Evolutionary conservation across 2,888 invertebrate species (phyloP).

Genomic region (Oxyteleia sp.): DNA sequence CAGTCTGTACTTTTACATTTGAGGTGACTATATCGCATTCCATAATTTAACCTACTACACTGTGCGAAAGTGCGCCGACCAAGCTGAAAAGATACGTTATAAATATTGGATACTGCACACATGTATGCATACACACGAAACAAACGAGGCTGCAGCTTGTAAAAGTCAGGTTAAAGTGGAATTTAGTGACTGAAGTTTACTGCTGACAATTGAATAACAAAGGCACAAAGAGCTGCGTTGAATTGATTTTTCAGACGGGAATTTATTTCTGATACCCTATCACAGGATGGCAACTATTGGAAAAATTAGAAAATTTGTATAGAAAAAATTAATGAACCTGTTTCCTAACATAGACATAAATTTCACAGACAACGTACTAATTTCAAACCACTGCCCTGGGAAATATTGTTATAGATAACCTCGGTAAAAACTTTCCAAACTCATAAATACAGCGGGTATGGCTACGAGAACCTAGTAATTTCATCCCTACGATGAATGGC

Average conservation of each 20-base stretch:
- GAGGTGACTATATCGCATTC: conserved; percentile 27
- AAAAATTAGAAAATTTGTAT: too few relatives aligned
- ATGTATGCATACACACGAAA: conserved; percentile 5
- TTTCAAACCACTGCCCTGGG: conserved; percentile 1
- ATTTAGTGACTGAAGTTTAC: conserved; percentile 34
- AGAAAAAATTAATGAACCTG: too few relatives aligned
- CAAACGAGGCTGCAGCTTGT: conserved; percentile 35
- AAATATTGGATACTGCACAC: conserved; percentile 52
- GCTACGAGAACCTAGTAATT: conserved; percentile 42
- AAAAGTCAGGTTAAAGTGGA: conserved; percentile 50
- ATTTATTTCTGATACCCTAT: background rate
- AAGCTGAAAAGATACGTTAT: conserved; percentile 55
- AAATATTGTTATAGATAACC: conserved; percentile 18
- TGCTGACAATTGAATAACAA: conserved; percentile 17
- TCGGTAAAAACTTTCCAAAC: conserved; percentile 21
- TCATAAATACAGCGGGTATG: conserved; percentile 21
- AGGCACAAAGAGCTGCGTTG: conserved; percentile 12
- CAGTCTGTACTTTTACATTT: conserved; percentile 46
- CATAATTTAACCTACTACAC: conserved; percentile 33
- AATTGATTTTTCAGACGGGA: background rate
- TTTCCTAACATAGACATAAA: background rate
- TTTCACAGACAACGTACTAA: conserved; percentile 1
- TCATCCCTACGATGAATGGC: conserved; percentile 46
- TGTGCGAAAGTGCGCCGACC: conserved; percentile 26
- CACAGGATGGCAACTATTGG: too few relatives aligned